Evolutionary conservation across 2,113 vertebrate species (phyloP).

Genomic region (Rhinolophus ferrumequinum): DNA sequence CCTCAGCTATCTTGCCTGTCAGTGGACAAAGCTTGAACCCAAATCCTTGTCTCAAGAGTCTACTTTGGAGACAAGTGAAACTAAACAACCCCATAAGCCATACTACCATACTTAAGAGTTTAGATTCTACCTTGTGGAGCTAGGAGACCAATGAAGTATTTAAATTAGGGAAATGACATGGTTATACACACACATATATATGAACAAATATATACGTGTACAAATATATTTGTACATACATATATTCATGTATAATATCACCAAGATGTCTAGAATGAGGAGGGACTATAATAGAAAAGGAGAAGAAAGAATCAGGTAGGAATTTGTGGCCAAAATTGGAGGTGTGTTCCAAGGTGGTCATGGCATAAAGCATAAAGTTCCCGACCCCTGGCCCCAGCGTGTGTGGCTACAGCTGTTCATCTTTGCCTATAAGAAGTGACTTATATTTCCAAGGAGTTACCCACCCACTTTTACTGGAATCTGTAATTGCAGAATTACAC

Average conservation of each 20-base stretch:
- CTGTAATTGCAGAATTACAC: slow-evolving; percentile 77
- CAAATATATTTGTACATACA: neutral
- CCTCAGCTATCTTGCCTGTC: neutral
- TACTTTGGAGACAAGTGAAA: neutral
- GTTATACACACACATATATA: neutral
- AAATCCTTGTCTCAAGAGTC: neutral
- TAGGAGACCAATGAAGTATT: neutral
- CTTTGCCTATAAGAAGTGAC: neutral
- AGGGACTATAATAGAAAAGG: neutral
- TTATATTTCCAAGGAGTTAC: slow-evolving; percentile 43
- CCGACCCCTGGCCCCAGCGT: neutral
- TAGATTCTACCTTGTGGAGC: neutral
- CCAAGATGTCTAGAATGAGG: neutral
- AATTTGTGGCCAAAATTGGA: neutral
- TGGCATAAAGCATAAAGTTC: neutral
- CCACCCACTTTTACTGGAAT: slow-evolving; percentile 74
- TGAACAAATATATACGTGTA: neutral
- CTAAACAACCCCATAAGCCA: neutral
- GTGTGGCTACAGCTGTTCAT: slow-evolving; percentile 15
- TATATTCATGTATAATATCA: neutral
- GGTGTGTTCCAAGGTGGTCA: neutral
- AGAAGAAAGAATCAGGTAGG: neutral
- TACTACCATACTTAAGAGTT: neutral
- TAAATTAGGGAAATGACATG: neutral
- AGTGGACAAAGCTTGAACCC: neutral